Base-by-base conservation (phyloP, 2,888 invertebrate genomes). In the Phymatocera aterrima region DNA sequence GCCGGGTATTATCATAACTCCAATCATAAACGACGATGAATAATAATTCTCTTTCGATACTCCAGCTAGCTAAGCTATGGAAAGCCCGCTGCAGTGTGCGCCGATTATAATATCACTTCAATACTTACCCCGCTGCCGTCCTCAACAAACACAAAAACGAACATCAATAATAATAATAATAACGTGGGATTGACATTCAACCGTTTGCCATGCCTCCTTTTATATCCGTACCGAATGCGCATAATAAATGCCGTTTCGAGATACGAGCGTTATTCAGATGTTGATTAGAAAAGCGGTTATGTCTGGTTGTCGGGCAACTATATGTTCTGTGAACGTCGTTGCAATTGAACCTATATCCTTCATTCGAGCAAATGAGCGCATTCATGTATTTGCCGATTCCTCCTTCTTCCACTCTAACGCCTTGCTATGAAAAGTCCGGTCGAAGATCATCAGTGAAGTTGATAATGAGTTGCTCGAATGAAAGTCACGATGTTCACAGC, bases 281-380 rank as follows among this genome's bases (percentile, higher is more conserved):
- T 68, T 68, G 46, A 68, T 68, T 43, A 46, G 46, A 68, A 68
- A 68, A 68, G 68, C 68, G 28, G 68, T 43, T 68, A 43, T 68
- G 28, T 68, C 68, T 68, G 68, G 68, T 68, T 68, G 24, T 37
- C n/a, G n/a, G n/a, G n/a, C n/a, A n/a, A 12, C 40, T 21, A 21
- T 43, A 28, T 43, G 12, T 28, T 68, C 3, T 34, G 5, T 28
- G 31, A 61, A 61, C 34, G 34, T 31, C 5, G 6, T 24, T n/a
- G 24, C 5, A 61, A 18, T 34, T 18, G 37, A 64, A 21, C 34
- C n/a, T 18, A 34, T 64, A 8, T 51, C 51, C 18, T 37, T 37
- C 37, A 37, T 64, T 64, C 34, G n/a, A n/a, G n/a, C n/a, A n/a
- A n/a, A n/a, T n/a, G n/a, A n/a, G n/a, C n/a, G n/a, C n/a, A n/a